Base-by-base conservation (phyloP, 2,888 invertebrate species). In the Cantharis rufa region DNA sequence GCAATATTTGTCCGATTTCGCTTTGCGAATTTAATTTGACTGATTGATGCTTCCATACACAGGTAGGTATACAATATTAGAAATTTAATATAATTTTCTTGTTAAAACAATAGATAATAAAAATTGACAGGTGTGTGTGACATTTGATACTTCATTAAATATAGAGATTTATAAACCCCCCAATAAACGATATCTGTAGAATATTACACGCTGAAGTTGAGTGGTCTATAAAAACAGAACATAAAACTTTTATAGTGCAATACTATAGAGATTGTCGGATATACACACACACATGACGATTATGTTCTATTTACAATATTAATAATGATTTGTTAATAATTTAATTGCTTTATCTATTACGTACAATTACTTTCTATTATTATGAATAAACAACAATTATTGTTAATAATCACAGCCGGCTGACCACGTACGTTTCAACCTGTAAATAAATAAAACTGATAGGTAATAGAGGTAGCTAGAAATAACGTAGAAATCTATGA, bases 111-210 rank as follows among this genome's bases (percentile, higher is more conserved):
- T 48, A 48, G 48, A 48, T 48, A 48, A 48, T 48, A 66, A 66
- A 79, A 74, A 74, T 84, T 85, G 86, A 86, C 87, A 87, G 86
- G 87, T 87, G 87, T 84, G 81, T 83, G 82, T 84, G 86, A 86
- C 86, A 85, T 84, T 84, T 85, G 83, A 86, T 86, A 86, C 85
- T 86, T 86, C 85, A 86, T 86, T 86, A 86, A 85, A 84, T 84
- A 66, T 66, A 82, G 84, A 86, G 86, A 87, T 87, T 87, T 87
- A 87, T 85, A 86, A 85, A 84, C 84, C 83, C 84, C 85, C 83
- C 85, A 87, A 87, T 87, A 87, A 87, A 87, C 84, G 87, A 86
- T 87, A 87, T 87, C 86, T 85, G 85, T 82, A 85, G 84, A 84
- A 86, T 86, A 86, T 86, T 83, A 78, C 72, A 75, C 78, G 73